Evolutionary conservation across 2,888 invertebrate genomes (phyloP).

Genomic region (Pollenia griseotomentosa): DNA sequence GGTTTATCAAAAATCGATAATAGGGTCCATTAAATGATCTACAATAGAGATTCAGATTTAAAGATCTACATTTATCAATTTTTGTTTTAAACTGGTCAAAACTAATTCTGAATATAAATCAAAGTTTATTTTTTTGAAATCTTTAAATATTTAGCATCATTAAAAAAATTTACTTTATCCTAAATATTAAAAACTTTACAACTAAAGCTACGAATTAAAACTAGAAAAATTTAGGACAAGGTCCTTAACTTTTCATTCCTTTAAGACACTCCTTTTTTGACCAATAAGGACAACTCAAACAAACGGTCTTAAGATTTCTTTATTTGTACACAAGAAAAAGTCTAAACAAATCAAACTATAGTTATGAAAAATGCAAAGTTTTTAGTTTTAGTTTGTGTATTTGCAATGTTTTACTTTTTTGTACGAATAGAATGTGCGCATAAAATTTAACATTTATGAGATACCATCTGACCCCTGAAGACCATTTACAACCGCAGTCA

Average conservation of each 20-base stretch:
- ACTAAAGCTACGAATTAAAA: no score
- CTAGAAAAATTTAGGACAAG: background rate
- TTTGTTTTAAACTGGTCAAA: no score
- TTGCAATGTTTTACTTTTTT: constrained; percentile 17
- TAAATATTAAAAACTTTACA: no score
- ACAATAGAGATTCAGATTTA: no score
- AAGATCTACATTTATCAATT: no score
- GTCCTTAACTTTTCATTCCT: background rate
- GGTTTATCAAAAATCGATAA: no score
- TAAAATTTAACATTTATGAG: constrained; percentile 75
- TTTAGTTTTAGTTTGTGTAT: constrained; percentile 13
- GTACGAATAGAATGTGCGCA: constrained; percentile 70
- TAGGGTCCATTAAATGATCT: no score
- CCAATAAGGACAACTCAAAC: background rate
- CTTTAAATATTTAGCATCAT: no score
- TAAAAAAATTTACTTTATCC: no score
- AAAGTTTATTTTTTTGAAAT: no score
- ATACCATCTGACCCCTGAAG: constrained; percentile 74
- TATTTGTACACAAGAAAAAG: constrained; percentile 37
- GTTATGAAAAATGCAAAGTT: constrained; percentile 59
- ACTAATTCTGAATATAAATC: no score
- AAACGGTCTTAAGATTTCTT: constrained; percentile 48
- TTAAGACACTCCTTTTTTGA: background rate
- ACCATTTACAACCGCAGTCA: constrained; percentile 57
- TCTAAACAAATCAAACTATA: constrained; percentile 3